Evolutionary conservation across 2,888 invertebrate genomes (phyloP), one percentile per base, ranked within the genome.

Genomic region (Siphlonurus alternatus): DNA sequence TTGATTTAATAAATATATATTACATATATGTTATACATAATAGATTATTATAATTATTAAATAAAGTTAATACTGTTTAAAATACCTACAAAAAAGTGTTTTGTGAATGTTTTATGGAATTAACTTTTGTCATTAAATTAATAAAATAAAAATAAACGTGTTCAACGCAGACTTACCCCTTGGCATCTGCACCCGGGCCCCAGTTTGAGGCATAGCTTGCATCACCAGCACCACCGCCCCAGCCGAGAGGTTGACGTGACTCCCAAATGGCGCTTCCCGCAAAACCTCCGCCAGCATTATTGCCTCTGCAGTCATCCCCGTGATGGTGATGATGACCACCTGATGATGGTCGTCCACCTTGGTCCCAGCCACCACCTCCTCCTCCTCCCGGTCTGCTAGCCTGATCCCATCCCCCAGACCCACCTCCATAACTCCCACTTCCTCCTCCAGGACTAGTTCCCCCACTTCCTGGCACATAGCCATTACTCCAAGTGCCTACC

Each of bases 231-330:
- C 7, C 56, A 10, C 5, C 22, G n/a, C 56, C 56, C 56, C 56
- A 56, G 56, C 56, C 56, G 5, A 20, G 15, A 5, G 56, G 56
- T 22, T 56, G 19, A 5, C 56, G n/a, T 22, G 56, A 56, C n/a
- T 56, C 56, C 56, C 56, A 56, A 56, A 56, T 22, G n/a, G 56
- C 56, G n/a, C 56, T 56, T 10, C 56, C 56, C 5, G 56, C 56
- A n/a, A n/a, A 20, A 7, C n/a, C 19, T 10, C 5, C 56, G 7
- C 56, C n/a, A 20, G 19, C n/a, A 7, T 20, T 22, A 5, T n/a
- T 7, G 15, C 22, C 56, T 56, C 56, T 5, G n/a, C 56, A 56
- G n/a, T 56, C 56, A 20, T 5, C 15, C 7, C 56, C 56, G 56
- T 38, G 38, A 10, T 38, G 38, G 15, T 38, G 38, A 15, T 15